These are phyloP conservation scores for Chondrosia reniformis DNA, from an alignment of 37 sponge, comb jelly and placozoan species.

Conservation along the genomic window DNA sequence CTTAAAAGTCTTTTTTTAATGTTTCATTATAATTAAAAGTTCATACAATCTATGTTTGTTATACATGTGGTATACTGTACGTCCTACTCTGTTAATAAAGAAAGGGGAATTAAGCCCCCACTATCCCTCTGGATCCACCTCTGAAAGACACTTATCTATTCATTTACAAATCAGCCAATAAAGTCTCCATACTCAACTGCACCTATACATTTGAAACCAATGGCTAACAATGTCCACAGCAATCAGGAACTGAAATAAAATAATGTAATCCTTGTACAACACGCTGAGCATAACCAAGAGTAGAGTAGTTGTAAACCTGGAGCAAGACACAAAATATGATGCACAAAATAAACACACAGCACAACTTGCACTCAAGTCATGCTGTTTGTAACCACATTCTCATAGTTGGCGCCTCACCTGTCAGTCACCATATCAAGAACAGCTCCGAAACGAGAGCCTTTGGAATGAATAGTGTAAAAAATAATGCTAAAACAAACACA, in stretches of 20 bases:
- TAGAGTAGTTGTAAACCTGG: constrained; percentile 60
- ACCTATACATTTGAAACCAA: constrained; percentile 83
- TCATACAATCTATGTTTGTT: no score
- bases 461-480: not conserved
- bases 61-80: not conserved
- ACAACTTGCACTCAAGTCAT: not conserved
- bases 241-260: constrained; percentile 61
- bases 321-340: not conserved
- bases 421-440: constrained; percentile 95
- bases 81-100: not conserved
- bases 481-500: not conserved
- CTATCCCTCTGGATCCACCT: no score
- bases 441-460: constrained; percentile 80
- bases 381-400: not conserved
- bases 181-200: not conserved
- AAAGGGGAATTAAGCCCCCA: no score
- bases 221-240: constrained; percentile 78
- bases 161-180: no score
- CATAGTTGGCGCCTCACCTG: constrained; percentile 44
- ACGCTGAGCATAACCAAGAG: constrained; percentile 63
- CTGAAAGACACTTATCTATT: no score
- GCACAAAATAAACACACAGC: not conserved
- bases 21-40: no score
- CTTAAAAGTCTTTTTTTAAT: no score
- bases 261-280: constrained; percentile 51